Evolutionary conservation across 2,888 invertebrate species (phyloP).

Genomic region (Leptinotarsa rubiginosa): DNA sequence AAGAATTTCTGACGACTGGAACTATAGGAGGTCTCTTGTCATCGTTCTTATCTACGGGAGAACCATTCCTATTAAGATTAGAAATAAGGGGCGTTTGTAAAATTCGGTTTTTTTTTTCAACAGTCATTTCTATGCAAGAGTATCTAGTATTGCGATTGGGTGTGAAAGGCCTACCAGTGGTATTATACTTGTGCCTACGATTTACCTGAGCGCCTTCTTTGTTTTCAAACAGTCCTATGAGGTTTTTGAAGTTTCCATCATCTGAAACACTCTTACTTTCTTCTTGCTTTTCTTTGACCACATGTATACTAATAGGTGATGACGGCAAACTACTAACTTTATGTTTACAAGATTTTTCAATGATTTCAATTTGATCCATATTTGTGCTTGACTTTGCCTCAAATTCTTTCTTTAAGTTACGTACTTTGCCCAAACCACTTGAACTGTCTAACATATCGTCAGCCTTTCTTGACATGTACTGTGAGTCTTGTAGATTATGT

Average conservation of each 20-base stretch:
- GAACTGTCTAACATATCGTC: constrained; percentile 61
- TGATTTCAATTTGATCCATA: constrained; percentile 48
- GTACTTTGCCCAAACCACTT: constrained; percentile 77
- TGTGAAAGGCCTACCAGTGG: constrained; percentile 41
- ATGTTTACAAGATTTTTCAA: constrained; percentile 48
- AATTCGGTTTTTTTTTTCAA: constrained; percentile 46
- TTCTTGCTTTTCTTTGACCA: constrained; percentile 56
- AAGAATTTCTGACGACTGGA: constrained; percentile 61
- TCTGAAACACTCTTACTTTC: constrained; percentile 62
- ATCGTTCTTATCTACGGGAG: constrained; percentile 53
- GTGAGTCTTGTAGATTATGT: constrained; percentile 58
- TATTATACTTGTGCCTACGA: constrained; percentile 48
- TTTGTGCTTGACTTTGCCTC: constrained; percentile 77
- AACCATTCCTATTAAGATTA: constrained; percentile 52
- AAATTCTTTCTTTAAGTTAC: constrained; percentile 88
- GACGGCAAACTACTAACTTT: constrained; percentile 71
- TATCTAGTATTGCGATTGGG: constrained; percentile 53
- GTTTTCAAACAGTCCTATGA: constrained; percentile 81
- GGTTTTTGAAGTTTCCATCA: constrained; percentile 78
- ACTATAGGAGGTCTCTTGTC: constrained; percentile 65
- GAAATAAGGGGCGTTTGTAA: constrained; percentile 56
- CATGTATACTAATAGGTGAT: constrained; percentile 74
- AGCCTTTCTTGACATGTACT: constrained; percentile 58
- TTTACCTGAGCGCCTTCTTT: constrained; percentile 56
- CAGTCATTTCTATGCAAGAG: constrained; percentile 63